phyloP scores from a whole-genome alignment of 2,113 vertebrate species.

The Morone chrysops region DNA sequence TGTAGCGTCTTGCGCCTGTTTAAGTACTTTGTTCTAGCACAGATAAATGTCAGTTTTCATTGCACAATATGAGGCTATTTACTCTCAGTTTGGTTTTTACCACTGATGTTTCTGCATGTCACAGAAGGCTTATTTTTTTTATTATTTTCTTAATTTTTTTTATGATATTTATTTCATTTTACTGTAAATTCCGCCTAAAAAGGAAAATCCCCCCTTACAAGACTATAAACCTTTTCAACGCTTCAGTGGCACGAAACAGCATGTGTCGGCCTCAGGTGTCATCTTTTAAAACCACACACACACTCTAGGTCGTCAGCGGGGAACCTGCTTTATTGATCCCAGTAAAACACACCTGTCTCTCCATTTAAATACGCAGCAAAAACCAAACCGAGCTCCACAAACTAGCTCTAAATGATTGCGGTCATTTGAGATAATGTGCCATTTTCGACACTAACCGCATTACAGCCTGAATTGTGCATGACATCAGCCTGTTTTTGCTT shows the following conservation, averaged over 20 bases:
- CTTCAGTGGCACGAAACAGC: conserved; percentile 26
- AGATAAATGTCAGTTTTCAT: conserved; percentile 26
- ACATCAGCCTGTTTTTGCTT: conserved; percentile 25
- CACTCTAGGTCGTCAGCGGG: conserved; percentile 23
- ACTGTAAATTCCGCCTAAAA: background rate
- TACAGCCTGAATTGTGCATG: conserved; percentile 15
- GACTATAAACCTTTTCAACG: conserved; percentile 31
- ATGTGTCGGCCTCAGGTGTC: conserved; percentile 29
- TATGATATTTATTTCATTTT: background rate
- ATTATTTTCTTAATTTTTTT: background rate
- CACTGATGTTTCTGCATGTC: background rate
- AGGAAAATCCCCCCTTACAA: background rate
- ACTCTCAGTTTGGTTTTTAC: background rate
- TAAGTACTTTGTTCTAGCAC: conserved; percentile 35
- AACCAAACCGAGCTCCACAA: background rate
- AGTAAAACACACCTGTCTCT: conserved; percentile 66
- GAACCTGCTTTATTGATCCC: conserved; percentile 64
- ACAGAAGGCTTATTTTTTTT: background rate
- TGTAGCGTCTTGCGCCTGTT: conserved; percentile 46
- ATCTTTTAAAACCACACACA: conserved; percentile 20
- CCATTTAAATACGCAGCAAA: background rate
- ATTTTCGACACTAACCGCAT: conserved; percentile 8
- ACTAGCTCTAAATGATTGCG: background rate
- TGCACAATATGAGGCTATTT: conserved; percentile 9
- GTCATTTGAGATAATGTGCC: background rate